Evolutionary conservation across 2,888 invertebrate genomes (phyloP).

Genomic region (Aleiodes alternator): DNA sequence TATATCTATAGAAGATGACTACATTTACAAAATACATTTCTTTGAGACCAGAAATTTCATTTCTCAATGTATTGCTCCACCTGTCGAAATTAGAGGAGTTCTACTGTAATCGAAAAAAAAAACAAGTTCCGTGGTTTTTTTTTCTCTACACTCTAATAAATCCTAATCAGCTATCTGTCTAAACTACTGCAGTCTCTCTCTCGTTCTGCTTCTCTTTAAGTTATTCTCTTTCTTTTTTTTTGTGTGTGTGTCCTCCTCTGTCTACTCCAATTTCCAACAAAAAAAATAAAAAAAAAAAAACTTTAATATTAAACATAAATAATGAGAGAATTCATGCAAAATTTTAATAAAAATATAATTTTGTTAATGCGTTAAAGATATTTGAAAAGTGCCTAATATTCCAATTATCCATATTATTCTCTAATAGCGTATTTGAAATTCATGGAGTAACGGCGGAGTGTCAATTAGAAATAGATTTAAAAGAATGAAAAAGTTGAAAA

Average conservation of each 20-base stretch:
- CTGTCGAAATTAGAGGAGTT: background rate
- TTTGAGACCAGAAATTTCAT: too few species aligned
- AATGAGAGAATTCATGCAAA: constrained; percentile 25
- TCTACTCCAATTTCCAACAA: constrained; percentile 31
- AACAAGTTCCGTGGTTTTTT: background rate
- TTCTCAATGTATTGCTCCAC: too few species aligned
- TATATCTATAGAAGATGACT: too few species aligned
- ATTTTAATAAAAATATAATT: constrained; percentile 25
- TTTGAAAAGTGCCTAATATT: constrained; percentile 66
- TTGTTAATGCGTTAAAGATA: constrained; percentile 48
- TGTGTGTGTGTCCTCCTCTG: constrained; percentile 2
- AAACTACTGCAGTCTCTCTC: constrained; percentile 30
- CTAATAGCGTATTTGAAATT: constrained; percentile 52
- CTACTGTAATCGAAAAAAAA: background rate
- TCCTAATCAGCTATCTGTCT: constrained; percentile 24
- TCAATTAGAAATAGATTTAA: constrained; percentile 49
- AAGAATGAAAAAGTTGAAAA: too few species aligned
- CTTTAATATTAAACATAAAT: background rate
- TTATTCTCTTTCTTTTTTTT: background rate
- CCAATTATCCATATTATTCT: constrained; percentile 56
- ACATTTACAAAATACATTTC: too few species aligned
- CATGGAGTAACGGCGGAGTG: constrained; percentile 46
- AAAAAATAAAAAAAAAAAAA: background rate
- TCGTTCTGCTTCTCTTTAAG: constrained; percentile 1
- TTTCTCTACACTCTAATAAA: constrained; percentile 12